Evolutionary conservation across 2,797 vertebrate genomes (phyloP).

Genomic region (Diglossa cyanea): DNA sequence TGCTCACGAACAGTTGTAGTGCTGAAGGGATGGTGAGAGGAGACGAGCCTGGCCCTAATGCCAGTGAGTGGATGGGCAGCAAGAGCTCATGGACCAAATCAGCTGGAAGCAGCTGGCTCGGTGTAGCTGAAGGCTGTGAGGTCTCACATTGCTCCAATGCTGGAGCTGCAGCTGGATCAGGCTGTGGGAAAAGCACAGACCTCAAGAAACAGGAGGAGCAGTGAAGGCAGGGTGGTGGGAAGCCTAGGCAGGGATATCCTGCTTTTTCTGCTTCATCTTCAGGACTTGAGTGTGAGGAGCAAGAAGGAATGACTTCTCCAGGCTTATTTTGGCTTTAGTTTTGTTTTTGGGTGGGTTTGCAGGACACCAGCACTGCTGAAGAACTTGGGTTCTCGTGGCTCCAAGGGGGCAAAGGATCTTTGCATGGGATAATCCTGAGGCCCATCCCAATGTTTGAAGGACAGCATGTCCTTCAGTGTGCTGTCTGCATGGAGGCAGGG

Average conservation of each 20-base stretch:
- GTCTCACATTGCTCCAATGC: background rate
- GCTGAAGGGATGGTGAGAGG: accelerated
- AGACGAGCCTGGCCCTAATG: accelerated
- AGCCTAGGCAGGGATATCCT: background rate
- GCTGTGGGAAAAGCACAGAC: background rate
- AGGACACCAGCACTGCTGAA: background rate
- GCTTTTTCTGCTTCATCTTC: background rate
- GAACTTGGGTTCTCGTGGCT: background rate
- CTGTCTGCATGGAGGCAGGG: background rate
- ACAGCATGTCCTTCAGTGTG: background rate
- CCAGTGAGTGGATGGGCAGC: accelerated
- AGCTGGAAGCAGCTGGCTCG: background rate
- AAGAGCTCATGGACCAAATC: background rate
- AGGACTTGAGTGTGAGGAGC: background rate
- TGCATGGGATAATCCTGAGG: accelerated
- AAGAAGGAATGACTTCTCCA: background rate
- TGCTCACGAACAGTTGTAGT: accelerated
- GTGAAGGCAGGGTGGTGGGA: accelerated
- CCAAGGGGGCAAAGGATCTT: background rate
- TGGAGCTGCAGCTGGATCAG: background rate
- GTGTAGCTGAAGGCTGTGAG: accelerated
- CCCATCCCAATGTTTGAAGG: background rate
- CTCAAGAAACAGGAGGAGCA: background rate
- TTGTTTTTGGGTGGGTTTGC: background rate
- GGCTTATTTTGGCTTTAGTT: background rate